Evolutionary conservation across 2,888 invertebrate genomes (phyloP), one percentile per base, ranked within the genome.

Genomic region (Lepidocyrtinus sp.): DNA sequence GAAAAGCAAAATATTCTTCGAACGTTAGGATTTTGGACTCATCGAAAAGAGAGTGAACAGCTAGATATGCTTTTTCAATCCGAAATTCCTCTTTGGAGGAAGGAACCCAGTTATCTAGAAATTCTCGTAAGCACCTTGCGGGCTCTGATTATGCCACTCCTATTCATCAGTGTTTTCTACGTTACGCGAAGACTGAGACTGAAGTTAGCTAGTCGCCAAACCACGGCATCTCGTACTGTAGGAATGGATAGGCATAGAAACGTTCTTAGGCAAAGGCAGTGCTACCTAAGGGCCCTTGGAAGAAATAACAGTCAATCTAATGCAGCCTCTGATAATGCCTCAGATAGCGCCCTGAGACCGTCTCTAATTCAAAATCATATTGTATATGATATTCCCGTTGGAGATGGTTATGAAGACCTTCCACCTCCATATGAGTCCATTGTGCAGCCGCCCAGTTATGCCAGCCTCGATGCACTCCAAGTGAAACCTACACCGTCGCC

Each of bases 391-490:
- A 78, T 82, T 62, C 82, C 82, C 1, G 61, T 81, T n/a, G 64
- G 25, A 36, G 62, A 45, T 9, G 65, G 50, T 1, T 71, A 72
- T 19, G 81, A 83, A 0, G 83, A 83, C 25, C 68, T 70, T 12
- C 81, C 77, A 22, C 83, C 81, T 62, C 76, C 83, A 1, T 83
- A 83, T 36, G 83, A 83, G 55, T 72, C 67, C 24, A 65, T 83
- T 45, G 75, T 83, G 0, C 69, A 75, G 5, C 81, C 81, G 21
- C 83, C 83, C 0, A 79, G 50, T 55, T 83, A 83, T n/a, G n/a
- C n/a, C n/a, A n/a, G n/a, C 62, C 50, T 26, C 1, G 81, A 81
- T 24, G 79, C 81, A 3, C n/a, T n/a, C n/a, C n/a, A n/a, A n/a
- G 50, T 68, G 2, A 72, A 79, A 55, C 50, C 25, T 2, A 64